Base-by-base conservation (phyloP, 2,888 invertebrate genomes). In the Amiota minor region DNA sequence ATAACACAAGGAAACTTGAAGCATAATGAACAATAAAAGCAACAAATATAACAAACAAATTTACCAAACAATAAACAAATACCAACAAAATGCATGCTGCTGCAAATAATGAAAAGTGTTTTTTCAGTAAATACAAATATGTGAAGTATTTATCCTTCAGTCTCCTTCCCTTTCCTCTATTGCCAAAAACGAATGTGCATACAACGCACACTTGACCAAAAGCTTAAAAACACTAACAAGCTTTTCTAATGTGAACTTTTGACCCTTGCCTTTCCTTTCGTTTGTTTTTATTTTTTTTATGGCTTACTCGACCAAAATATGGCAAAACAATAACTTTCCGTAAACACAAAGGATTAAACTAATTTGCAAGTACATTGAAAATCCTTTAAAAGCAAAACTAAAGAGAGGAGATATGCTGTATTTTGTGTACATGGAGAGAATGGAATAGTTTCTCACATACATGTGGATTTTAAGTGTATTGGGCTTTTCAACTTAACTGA, bases 401-500 rank as follows among this genome's bases (percentile, higher is more conserved):
- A 75, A 35, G 12, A 18, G 53, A 23, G 23, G 35, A 50, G 53
- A 46, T 2, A 35, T 49, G 20, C 16, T 53, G n/a, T 53, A 35
- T 53, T 14, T 10, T 53, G 53, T 53, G n/a, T 53, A n/a, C 16
- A 53, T n/a, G 9, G 53, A 35, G 35, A 16, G n/a, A 14, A 16
- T n/a, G 53, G 20, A 18, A 65, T 65, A 49, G 16, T 47, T 65
- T 10, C 1, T 9, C 50, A 67, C 59, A 56, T 56, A 20, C 46
- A 23, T 16, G 50, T 73, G 67, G 18, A 50, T 56, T 35, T 72
- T 16, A 11, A 10, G 55, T 77, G 75, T 77, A 80, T 77, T 83
- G 82, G 79, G 76, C 84, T 83, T 83, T 85, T 83, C 78, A 84
- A 78, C 82, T 83, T 83, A 83, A 83, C 85, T 83, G 85, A 83